These are phyloP conservation scores for Natrix natrix DNA, from an alignment of 2,797 vertebrate genomes.

Conservation along the genomic window DNA sequence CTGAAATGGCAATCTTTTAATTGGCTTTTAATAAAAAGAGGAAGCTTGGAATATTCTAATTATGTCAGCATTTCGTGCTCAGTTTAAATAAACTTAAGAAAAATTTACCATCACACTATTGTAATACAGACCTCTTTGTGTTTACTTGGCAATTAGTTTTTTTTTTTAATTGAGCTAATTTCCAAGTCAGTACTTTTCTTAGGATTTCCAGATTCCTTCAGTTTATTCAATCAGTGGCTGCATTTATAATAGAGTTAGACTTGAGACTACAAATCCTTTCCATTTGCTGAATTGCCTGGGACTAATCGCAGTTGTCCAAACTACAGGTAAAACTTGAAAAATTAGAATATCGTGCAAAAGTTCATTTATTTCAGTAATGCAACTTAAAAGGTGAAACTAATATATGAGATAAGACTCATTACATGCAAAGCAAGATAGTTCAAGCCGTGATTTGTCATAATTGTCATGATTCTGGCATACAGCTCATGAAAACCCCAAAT, in stretches of 20 bases:
- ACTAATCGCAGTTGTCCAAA: not conserved
- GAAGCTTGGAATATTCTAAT: not conserved
- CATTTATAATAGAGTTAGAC: not conserved
- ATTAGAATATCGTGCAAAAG: too few species aligned
- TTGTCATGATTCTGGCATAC: too few species aligned
- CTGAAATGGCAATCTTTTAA: constrained; percentile 9
- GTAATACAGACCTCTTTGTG: not conserved
- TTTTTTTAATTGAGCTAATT: not conserved
- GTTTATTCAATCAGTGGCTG: not conserved
- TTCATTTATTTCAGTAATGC: too few species aligned
- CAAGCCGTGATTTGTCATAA: too few species aligned
- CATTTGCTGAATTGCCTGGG: not conserved
- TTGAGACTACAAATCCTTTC: not conserved
- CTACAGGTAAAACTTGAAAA: too few species aligned
- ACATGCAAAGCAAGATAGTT: too few species aligned
- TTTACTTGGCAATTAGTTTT: not conserved
- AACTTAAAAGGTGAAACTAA: too few species aligned
- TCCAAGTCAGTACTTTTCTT: not conserved
- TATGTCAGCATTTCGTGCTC: not conserved
- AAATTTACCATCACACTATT: not conserved
- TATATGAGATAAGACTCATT: too few species aligned
- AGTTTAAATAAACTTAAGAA: not conserved
- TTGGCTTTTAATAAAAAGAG: constrained; percentile 21
- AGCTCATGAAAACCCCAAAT: too few species aligned
- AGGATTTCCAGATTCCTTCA: not conserved